Evolutionary conservation across 1,140 invertebrate species (phyloP).

Genomic region (Drosophila hydei): DNA sequence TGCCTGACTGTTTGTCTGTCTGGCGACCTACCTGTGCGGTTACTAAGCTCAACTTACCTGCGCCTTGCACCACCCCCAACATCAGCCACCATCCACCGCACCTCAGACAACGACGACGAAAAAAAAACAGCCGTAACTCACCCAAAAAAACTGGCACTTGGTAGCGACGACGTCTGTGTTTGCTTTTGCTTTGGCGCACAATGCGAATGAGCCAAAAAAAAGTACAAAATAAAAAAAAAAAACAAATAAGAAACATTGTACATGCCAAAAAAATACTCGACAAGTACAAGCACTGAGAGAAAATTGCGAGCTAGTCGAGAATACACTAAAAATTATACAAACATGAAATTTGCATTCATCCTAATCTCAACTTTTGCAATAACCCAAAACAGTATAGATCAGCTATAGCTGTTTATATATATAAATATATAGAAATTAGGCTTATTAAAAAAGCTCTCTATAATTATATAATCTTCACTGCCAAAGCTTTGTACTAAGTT

Average conservation of each 20-base stretch:
- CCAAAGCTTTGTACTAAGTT: too few species aligned
- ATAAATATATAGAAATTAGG: too few species aligned
- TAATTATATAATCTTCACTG: too few species aligned
- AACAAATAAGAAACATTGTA: slow-evolving; percentile 28
- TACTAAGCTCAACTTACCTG: slow-evolving; percentile 55
- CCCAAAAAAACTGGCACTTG: slow-evolving; percentile 76
- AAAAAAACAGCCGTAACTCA: slow-evolving; percentile 52
- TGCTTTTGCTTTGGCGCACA: slow-evolving; percentile 74
- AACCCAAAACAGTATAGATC: too few species aligned
- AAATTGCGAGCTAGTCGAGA: not conserved
- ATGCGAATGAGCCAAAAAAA: slow-evolving; percentile 50
- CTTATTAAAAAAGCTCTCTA: too few species aligned
- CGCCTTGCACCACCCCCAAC: slow-evolving; percentile 24
- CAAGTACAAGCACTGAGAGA: slow-evolving; percentile 40
- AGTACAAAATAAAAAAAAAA: slow-evolving; percentile 45
- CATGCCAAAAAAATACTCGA: slow-evolving; percentile 40
- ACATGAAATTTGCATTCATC: too few species aligned
- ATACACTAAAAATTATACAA: too few species aligned
- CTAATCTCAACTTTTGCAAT: too few species aligned
- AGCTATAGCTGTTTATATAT: too few species aligned
- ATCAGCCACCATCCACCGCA: slow-evolving; percentile 15
- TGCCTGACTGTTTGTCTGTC: slow-evolving; percentile 61
- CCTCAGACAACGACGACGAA: slow-evolving; percentile 6
- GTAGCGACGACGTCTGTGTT: slow-evolving; percentile 67
- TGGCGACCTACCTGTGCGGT: slow-evolving; percentile 74